Conservation (phyloP, 2,113 vertebrate species). For the Xiphorhynchus elegans region DNA sequence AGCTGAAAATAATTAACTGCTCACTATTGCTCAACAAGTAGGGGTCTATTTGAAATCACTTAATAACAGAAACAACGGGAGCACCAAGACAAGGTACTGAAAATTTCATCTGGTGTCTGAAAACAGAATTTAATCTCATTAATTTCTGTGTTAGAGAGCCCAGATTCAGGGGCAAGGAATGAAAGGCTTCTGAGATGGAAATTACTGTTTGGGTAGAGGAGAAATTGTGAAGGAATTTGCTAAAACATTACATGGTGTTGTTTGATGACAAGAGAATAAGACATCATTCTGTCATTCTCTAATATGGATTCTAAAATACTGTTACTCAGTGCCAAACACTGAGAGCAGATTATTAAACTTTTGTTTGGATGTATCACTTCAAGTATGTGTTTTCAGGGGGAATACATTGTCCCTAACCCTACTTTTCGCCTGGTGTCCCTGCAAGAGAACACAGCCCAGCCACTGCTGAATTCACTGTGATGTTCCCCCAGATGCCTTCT, state of each 20-base stretch:
- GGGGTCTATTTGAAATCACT: slow-evolving; percentile 29
- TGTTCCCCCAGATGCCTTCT: background rate
- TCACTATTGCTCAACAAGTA: slow-evolving; percentile 25
- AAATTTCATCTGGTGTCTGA: slow-evolving; percentile 26
- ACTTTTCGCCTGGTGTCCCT: background rate
- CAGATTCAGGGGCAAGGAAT: background rate
- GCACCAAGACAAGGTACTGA: background rate
- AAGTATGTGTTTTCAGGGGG: background rate
- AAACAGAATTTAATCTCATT: slow-evolving; percentile 21
- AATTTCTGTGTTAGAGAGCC: background rate
- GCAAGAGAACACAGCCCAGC: background rate
- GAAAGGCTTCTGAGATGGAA: background rate
- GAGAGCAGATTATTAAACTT: background rate
- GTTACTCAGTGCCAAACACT: background rate
- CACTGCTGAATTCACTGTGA: background rate
- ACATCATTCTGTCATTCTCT: background rate
- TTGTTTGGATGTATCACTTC: background rate
- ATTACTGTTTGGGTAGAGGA: background rate
- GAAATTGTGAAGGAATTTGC: background rate
- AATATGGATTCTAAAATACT: background rate
- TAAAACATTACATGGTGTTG: background rate
- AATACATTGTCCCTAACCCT: background rate
- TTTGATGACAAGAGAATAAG: background rate
- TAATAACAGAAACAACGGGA: slow-evolving; percentile 8
- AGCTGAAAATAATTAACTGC: slow-evolving; percentile 61